phyloP scores from a whole-genome alignment of 2,797 vertebrate species.

The Oreochromis grahami region DNA sequence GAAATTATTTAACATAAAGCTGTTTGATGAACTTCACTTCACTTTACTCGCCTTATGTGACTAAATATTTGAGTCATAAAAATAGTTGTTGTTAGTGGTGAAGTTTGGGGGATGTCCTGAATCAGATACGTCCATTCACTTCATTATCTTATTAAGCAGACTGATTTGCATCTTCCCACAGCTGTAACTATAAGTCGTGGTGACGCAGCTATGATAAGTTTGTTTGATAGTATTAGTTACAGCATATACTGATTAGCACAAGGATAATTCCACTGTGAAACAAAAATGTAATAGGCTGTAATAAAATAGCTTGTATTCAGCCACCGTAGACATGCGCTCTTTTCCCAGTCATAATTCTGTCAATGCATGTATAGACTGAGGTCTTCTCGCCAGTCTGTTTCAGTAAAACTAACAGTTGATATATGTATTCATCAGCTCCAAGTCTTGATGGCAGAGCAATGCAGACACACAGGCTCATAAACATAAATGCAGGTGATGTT shows the following conservation, averaged over 20 bases:
- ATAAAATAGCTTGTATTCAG: background rate
- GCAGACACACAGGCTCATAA: background rate
- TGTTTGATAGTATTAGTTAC: background rate
- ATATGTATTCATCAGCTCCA: background rate
- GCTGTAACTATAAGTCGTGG: background rate
- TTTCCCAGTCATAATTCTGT: background rate
- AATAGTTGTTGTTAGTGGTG: background rate
- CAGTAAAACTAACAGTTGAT: background rate
- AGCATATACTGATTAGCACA: background rate
- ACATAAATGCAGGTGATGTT: background rate
- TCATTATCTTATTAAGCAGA: background rate
- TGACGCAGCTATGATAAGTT: background rate
- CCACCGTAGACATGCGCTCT: accelerated
- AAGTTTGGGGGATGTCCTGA: background rate
- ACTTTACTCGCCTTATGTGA: accelerated
- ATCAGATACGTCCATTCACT: background rate
- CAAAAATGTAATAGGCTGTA: background rate
- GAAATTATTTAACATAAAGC: background rate
- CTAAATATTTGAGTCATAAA: background rate
- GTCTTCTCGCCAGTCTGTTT: background rate
- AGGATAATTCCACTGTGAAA: background rate
- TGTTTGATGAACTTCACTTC: background rate
- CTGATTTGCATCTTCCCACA: background rate
- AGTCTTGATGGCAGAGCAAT: background rate
- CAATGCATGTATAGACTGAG: background rate